Evolutionary conservation across 2,113 vertebrate genomes (phyloP).

Genomic region (Callospermophilus lateralis): DNA sequence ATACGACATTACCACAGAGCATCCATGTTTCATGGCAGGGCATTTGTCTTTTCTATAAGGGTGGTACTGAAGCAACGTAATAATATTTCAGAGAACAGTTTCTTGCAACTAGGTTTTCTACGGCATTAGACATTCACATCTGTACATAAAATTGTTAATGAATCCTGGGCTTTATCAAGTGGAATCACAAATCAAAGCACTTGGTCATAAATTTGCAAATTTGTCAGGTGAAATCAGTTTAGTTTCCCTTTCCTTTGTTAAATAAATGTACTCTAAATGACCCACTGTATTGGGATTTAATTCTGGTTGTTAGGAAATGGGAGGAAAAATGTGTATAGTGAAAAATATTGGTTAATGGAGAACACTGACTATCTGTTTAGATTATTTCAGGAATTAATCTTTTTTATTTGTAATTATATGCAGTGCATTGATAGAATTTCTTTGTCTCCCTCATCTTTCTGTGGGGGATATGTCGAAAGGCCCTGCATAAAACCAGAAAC

Average conservation of each 20-base stretch:
- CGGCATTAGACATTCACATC: constrained; percentile 7
- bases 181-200: constrained; percentile 59
- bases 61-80: too few species aligned
- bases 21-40: not conserved
- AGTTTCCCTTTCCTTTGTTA: constrained; percentile 68
- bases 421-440: constrained; percentile 36
- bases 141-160: not conserved
- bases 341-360: constrained; percentile 59
- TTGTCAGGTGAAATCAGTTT: constrained; percentile 51
- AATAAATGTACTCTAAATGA: constrained; percentile 79
- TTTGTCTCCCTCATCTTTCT: constrained; percentile 49
- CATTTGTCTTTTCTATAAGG: not conserved
- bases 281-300: constrained; percentile 74
- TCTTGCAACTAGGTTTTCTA: not conserved
- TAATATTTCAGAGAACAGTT: constrained; percentile 7
- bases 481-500: constrained; percentile 64
- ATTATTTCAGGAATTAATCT: constrained; percentile 35
- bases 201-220: constrained; percentile 74
- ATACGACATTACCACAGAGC: not conserved
- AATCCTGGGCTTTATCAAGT: not conserved
- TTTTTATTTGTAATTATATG: constrained; percentile 65
- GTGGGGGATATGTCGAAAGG: constrained; percentile 23
- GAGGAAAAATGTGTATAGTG: constrained; percentile 23
- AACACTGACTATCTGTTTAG: constrained; percentile 32
- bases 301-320: constrained; percentile 70